Conservation (phyloP, 2,888 invertebrate genomes). For the Amphiduros pacificus region DNA sequence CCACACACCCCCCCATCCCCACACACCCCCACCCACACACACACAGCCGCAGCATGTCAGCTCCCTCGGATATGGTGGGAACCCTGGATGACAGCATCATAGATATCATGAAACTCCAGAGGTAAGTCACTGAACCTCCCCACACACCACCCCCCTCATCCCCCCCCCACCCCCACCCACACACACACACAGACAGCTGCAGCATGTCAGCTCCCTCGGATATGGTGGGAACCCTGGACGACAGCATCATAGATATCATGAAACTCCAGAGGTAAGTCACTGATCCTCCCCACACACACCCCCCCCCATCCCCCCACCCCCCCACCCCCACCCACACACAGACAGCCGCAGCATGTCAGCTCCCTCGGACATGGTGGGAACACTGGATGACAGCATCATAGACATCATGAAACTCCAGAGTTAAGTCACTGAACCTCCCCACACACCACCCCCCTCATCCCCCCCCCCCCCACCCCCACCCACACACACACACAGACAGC, state of each 20-base stretch:
- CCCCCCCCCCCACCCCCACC: too few relatives aligned
- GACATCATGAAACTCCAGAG: constrained; percentile 45
- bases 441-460: too few relatives aligned
- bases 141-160: too few relatives aligned
- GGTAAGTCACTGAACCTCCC: constrained; percentile 35
- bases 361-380: constrained; percentile 42
- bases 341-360: constrained; percentile 52
- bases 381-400: constrained; percentile 45
- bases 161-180: too few relatives aligned
- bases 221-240: constrained; percentile 41
- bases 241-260: constrained; percentile 44
- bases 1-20: too few relatives aligned
- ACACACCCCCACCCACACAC: too few relatives aligned
- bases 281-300: background rate
- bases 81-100: constrained; percentile 46
- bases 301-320: too few relatives aligned
- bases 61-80: constrained; percentile 44
- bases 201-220: constrained; percentile 54
- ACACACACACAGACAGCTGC: too few relatives aligned
- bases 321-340: too few relatives aligned
- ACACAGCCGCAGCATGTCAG: constrained; percentile 50
- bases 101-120: constrained; percentile 43
- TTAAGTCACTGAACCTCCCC: constrained; percentile 32
- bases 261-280: constrained; percentile 40
- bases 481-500: too few relatives aligned